Conservation (phyloP, 2,797 vertebrate genomes). For the Onychomys leucogaster region DNA sequence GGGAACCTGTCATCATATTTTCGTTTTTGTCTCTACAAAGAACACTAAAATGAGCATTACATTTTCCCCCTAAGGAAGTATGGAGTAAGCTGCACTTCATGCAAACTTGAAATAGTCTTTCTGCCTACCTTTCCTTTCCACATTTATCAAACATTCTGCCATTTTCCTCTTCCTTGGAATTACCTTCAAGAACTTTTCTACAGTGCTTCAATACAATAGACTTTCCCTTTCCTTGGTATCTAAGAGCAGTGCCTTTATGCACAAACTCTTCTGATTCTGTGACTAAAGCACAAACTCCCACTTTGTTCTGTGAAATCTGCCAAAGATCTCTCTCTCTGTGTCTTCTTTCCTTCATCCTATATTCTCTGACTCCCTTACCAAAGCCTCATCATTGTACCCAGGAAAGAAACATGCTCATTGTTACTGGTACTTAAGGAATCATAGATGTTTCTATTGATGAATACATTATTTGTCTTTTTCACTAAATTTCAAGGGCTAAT, state of each 20-base stretch:
- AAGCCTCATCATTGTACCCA: background rate
- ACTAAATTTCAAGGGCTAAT: background rate
- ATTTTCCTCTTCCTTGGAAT: background rate
- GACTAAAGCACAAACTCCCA: background rate
- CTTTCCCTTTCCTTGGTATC: background rate
- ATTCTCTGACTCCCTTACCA: background rate
- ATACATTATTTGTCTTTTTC: background rate
- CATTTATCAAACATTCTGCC: background rate
- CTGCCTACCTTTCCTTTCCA: background rate
- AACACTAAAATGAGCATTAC: background rate
- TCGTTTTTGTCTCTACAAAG: slow-evolving; percentile 39
- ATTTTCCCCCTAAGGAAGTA: slow-evolving; percentile 6
- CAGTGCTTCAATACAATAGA: background rate
- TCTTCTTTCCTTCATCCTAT: background rate
- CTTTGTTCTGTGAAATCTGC: background rate
- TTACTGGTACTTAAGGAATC: background rate
- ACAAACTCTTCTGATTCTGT: background rate
- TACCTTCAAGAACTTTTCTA: background rate
- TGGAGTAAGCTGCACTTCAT: background rate
- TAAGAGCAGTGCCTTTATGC: background rate
- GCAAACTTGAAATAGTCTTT: background rate
- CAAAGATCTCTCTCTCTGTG: background rate
- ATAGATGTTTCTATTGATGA: background rate
- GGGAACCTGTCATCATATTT: slow-evolving; percentile 49
- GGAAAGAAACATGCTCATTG: background rate